Evolutionary conservation across 2,888 invertebrate genomes (phyloP), one percentile per base, ranked within the genome.

Genomic region (Melinopterus prodromus): DNA sequence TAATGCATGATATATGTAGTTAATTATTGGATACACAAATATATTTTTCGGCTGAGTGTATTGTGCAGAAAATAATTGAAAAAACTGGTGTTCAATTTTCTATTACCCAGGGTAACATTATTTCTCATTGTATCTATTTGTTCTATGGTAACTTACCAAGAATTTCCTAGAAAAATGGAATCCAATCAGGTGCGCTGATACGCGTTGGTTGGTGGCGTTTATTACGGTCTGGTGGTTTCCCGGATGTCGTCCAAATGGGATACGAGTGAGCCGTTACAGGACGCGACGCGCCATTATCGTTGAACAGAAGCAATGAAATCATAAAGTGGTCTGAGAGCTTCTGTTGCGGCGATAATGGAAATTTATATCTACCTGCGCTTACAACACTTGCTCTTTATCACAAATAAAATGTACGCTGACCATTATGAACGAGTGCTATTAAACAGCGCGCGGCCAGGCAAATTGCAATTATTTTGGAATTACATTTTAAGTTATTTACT

Each of bases 321-420:
- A 92, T 94, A 84, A 93, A 93, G 86, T 94, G 94, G 94, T 91
- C 93, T 0, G 93, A 93, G 84, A 92, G 93, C 16, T 93, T 93
- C 87, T 91, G 92, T 14, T 93, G 93, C 85, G 93, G 93, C 86
- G 90, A 91, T 81, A 88, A 90, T 79, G 93, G 93, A 53, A 91
- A 92, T 85, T 88, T 94, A 15, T 94, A 92, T 78, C 71, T 78
- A 76, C 53, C 53, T 53, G 53, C 53, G 53, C 53, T 12, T 6
- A 53, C 53, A 53, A 53, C 53, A 53, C 53, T 53, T 53, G 53
- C 53, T 53, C 53, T 53, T 53, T 53, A 53, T 53, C 53, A 53
- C 53, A 53, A 53, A 53, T 53, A 53, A 53, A 53, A 53, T 53
- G 12, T 53, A 53, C 53, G 53, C 53, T 53, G 53, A 53, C 53